Base-by-base conservation (phyloP, 1,140 invertebrate species). In the Polypedilum pembai region DNA sequence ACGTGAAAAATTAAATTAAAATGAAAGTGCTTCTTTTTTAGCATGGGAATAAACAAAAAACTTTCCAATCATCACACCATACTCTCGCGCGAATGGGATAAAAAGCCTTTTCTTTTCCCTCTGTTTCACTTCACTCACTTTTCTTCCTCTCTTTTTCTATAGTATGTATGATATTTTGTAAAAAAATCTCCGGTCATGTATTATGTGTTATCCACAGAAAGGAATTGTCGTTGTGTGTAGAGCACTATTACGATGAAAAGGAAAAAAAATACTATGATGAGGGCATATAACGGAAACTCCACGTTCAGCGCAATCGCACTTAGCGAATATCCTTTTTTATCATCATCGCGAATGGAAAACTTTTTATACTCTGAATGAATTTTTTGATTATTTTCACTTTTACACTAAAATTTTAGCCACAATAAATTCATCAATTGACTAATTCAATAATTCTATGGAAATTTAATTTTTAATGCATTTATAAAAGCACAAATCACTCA, bases 1-100 rank as follows among this genome's bases (percentile, higher is more conserved):
- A 56, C 12, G n/a, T 56, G 45, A 56, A 56, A 56, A 56, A 56
- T 56, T 56, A 56, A 56, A 56, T 56, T 56, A 56, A 56, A 56
- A 56, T 56, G 3, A 56, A 56, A 56, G n/a, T n/a, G n/a, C 45
- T 56, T 56, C n/a, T 56, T 56, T 56, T 45, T 45, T 1, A 12
- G 41, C 8, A 56, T 15, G 45, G 45, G 45, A 56, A 56, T n/a
- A 56, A 56, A 56, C 45, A 56, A 56, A 56, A 56, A 56, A 56
- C 45, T 56, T 56, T 56, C 45, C 45, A 56, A 56, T 56, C 12
- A 56, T n/a, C n/a, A n/a, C 15, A 12, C 15, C 15, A 56, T 12
- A n/a, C 45, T 56, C n/a, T 56, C 12, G 8, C 45, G 12, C 12
- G 12, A 15, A 4, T 56, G 45, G 12, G 45, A 56, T 12, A 3